Evolutionary conservation across 2,113 vertebrate species (phyloP).

Genomic region (Tyrannus savana): DNA sequence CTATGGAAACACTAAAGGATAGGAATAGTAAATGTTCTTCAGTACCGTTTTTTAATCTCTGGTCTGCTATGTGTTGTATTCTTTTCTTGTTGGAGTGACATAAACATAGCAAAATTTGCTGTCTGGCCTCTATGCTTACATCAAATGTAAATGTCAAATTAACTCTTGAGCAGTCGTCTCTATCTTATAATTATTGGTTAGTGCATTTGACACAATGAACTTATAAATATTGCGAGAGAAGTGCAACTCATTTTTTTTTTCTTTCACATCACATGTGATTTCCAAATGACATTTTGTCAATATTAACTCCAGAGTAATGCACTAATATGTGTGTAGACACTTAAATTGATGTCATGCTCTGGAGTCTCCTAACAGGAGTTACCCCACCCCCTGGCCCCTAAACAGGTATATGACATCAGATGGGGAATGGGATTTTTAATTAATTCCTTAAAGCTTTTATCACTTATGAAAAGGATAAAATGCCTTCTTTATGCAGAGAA

Average conservation of each 20-base stretch:
- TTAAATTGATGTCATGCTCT: not conserved
- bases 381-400: not conserved
- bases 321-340: not conserved
- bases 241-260: not conserved
- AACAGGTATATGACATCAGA: not conserved
- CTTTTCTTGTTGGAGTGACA: not conserved
- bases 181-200: not conserved
- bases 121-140: not conserved
- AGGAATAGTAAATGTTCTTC: conserved; percentile 40
- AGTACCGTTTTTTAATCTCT: not conserved
- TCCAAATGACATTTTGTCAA: not conserved
- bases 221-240: not conserved
- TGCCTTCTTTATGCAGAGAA: not conserved
- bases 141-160: not conserved
- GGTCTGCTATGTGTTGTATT: not conserved
- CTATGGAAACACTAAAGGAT: conserved; percentile 60
- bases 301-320: not conserved
- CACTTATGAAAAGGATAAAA: not conserved
- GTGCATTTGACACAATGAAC: not conserved
- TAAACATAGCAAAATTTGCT: not conserved
- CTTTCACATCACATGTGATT: not conserved
- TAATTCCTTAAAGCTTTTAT: not conserved
- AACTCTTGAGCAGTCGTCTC: not conserved
- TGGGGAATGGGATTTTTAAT: not conserved
- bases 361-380: not conserved